Percentiles rank a stretch among this genome's conserved stretches.
These are phyloP conservation scores for Rhamnusium bicolor DNA, from an alignment of 2,888 invertebrate species.

Conservation along the genomic window DNA sequence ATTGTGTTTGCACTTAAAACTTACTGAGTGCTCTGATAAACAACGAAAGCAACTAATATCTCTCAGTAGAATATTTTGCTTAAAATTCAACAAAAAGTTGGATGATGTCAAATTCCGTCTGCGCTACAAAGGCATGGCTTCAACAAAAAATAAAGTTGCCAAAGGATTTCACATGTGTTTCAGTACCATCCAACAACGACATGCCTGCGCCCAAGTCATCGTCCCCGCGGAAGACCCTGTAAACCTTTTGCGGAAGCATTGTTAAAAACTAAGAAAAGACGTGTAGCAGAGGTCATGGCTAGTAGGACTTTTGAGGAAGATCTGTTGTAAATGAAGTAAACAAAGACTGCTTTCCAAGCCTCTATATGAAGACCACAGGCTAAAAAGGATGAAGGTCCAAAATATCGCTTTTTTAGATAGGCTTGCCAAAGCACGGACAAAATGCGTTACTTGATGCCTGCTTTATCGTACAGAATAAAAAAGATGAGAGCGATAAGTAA, in stretches of 20 bases:
- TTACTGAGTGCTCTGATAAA: conserved; percentile 4
- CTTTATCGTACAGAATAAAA: no score
- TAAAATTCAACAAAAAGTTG: conserved; percentile 5
- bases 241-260: conserved; percentile 30
- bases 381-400: no score
- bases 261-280: conserved; percentile 35
- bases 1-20: conserved; percentile 1
- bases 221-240: conserved; percentile 28
- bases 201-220: conserved; percentile 27
- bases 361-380: no score
- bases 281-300: conserved; percentile 24
- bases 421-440: no score
- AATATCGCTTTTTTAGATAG: no score
- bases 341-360: conserved; percentile 27
- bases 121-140: conserved; percentile 2
- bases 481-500: no score
- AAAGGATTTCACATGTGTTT: neutral
- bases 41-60: neutral
- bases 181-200: neutral
- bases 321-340: conserved; percentile 36
- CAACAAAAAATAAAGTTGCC: neutral
- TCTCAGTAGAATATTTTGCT: conserved; percentile 9
- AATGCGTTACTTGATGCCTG: no score
- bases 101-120: conserved; percentile 3
- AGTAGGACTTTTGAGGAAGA: conserved; percentile 32